Percentiles rank a stretch among this genome's conserved stretches.
Conservation (phyloP, 1,140 invertebrate genomes). For the Marisa cornuarietis region DNA sequence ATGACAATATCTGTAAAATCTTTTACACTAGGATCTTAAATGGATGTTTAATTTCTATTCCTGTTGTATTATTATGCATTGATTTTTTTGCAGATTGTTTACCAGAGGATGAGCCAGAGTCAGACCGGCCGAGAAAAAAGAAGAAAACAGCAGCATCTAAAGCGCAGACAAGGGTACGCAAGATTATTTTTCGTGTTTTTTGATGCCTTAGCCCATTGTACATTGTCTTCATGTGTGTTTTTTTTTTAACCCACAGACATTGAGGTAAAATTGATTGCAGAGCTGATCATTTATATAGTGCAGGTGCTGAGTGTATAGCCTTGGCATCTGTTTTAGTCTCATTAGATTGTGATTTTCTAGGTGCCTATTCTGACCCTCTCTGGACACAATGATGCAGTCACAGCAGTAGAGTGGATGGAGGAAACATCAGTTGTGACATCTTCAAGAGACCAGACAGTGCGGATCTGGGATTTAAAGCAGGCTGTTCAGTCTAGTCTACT, state of each 20-base stretch:
- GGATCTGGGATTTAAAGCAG: slow-evolving; percentile 91
- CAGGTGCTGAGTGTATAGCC: too few relatives aligned
- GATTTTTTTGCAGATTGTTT: slow-evolving; percentile 18
- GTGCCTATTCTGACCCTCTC: slow-evolving; percentile 87
- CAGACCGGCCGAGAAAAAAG: slow-evolving; percentile 45
- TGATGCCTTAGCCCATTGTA: too few relatives aligned
- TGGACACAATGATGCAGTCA: slow-evolving; percentile 92
- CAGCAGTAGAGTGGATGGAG: slow-evolving; percentile 84
- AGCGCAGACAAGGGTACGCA: slow-evolving; percentile 29
- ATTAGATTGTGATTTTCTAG: slow-evolving; percentile 67
- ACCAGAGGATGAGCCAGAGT: slow-evolving; percentile 33
- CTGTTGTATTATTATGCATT: background rate
- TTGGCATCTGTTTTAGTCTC: too few relatives aligned
- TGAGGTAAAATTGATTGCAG: too few relatives aligned
- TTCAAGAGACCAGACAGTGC: slow-evolving; percentile 95
- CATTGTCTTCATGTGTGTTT: too few relatives aligned
- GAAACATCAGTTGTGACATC: slow-evolving; percentile 77
- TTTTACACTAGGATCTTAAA: background rate
- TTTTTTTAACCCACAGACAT: too few relatives aligned
- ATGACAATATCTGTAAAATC: background rate
- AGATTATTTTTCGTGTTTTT: background rate
- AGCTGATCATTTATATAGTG: too few relatives aligned
- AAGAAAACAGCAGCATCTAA: slow-evolving; percentile 48
- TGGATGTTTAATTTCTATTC: background rate
- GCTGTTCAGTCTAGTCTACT: slow-evolving; percentile 59